Evolutionary conservation across 2,797 vertebrate species (phyloP).

Genomic region (Rhinella marina): DNA sequence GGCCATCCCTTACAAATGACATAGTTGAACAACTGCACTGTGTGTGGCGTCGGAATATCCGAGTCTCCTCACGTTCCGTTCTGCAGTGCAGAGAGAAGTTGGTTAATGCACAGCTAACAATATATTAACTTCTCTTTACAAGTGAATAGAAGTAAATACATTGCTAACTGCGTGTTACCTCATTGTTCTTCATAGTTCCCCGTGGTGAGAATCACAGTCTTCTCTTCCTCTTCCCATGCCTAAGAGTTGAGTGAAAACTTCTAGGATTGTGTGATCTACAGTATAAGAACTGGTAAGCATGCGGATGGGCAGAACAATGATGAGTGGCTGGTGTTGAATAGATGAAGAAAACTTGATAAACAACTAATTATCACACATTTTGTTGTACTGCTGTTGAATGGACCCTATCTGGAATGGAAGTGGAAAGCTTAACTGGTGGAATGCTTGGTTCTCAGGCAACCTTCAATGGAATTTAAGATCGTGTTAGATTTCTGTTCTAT

Average conservation of each 20-base stretch:
- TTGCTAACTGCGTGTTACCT: slow-evolving; percentile 56
- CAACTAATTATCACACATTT: neutral
- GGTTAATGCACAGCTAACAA: slow-evolving; percentile 58
- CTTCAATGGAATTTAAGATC: neutral
- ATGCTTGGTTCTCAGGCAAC: neutral
- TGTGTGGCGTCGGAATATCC: neutral
- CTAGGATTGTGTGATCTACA: neutral
- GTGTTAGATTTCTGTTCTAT: neutral
- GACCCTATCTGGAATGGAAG: no score
- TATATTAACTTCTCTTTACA: slow-evolving; percentile 59
- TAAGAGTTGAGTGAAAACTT: neutral
- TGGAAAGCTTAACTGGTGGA: neutral
- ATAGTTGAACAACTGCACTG: neutral
- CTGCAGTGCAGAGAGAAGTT: slow-evolving; percentile 51
- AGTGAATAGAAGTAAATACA: slow-evolving; percentile 59
- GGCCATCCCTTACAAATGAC: slow-evolving; percentile 1
- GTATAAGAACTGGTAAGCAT: neutral
- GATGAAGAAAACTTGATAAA: neutral
- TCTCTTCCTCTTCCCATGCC: neutral
- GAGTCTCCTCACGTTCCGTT: slow-evolving; percentile 18
- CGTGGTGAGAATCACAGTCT: slow-evolving; percentile 21
- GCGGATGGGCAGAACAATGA: neutral
- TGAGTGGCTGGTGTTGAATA: neutral
- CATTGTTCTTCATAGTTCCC: slow-evolving; percentile 36
- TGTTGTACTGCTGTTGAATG: neutral